Base-by-base conservation (phyloP, 53 echinoderm and acorn worm genomes). In the Echinometra lucunter region DNA sequence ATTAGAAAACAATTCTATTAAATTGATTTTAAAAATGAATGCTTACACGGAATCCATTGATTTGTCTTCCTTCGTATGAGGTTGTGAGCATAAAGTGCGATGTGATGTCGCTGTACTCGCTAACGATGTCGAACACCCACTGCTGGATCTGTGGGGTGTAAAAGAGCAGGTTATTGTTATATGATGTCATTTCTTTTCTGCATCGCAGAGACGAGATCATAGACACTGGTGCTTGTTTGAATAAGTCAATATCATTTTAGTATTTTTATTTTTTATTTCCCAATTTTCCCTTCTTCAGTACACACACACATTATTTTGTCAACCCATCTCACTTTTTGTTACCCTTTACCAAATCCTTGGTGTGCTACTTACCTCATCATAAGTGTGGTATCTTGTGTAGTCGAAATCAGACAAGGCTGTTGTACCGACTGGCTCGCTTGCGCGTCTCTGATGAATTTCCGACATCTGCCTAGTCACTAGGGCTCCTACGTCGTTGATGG, bases 351-450 rank as follows among this genome's bases (percentile, higher is more conserved):
- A 53, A 53, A 53, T 53, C 53, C 53, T 4, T 18, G 32, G 8
- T 34, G 1, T 12, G 34, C 30, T 15, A 13, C 66, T 57, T 47
- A 97, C 98, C 96, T 97, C 75, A 6, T 94, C 96, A 66, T 93
- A 96, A 2, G 96, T 94, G 60, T 98, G 96, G 66, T 98, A 98
- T 12, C 89, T 66, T 19, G 94, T 88, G 66, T 98, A 98, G 72
- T 94, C 93, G 66, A 98, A 97, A 56, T 94, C 93, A 0, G 93
- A 92, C 1, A 98, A 83, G 18, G 91, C 38, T 44, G 47, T 30
- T 9, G 40, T 28, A 0, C 95, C 96, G 42, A 57, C 45, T 17
- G 95, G 28, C 40, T 93, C 57, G 27, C 28, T 94, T 27, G 53
- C 87, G 2, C 47, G 38, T 21, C 80, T 81, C 66, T 15, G 70